Percentiles rank a stretch among this genome's conserved stretches.
phyloP scores from a whole-genome alignment of 2,113 vertebrate species.

The Epinephelus fuscoguttatus region DNA sequence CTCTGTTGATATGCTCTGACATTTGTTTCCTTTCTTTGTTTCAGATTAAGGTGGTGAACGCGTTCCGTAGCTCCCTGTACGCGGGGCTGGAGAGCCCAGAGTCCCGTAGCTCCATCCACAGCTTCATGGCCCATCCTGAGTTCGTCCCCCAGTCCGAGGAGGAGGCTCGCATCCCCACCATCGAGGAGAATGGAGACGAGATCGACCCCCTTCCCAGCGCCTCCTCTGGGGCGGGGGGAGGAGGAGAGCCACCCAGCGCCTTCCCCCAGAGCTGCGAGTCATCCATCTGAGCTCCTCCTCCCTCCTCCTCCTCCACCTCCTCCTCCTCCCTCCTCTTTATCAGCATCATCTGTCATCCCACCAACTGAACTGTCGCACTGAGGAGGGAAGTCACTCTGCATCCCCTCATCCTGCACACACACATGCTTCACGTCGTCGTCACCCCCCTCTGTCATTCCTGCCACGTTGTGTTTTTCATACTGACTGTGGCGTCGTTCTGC shows the following conservation, averaged over 20 bases:
- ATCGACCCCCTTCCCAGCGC: slow-evolving; percentile 79
- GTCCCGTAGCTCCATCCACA: slow-evolving; percentile 96
- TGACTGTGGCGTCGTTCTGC: slow-evolving; percentile 63
- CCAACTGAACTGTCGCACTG: slow-evolving; percentile 55
- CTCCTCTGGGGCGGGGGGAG: slow-evolving; percentile 52
- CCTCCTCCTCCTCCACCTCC: slow-evolving; percentile 10
- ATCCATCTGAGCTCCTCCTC: slow-evolving; percentile 62
- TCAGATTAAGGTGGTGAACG: slow-evolving; percentile 99
- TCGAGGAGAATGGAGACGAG: slow-evolving; percentile 86
- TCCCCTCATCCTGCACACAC: slow-evolving; percentile 45
- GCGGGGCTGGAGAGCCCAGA: slow-evolving; percentile 91
- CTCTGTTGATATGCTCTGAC: neutral
- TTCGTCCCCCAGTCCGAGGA: slow-evolving; percentile 91
- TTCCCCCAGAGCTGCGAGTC: slow-evolving; percentile 86
- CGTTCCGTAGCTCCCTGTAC: slow-evolving; percentile 96
- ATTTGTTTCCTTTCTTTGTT: neutral
- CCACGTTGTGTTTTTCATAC: slow-evolving; percentile 58
- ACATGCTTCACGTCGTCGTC: slow-evolving; percentile 22
- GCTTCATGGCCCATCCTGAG: slow-evolving; percentile 97
- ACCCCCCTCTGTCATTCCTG: slow-evolving; percentile 45
- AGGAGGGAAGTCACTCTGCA: slow-evolving; percentile 60
- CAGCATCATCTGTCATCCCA: slow-evolving; percentile 62
- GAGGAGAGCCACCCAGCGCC: slow-evolving; percentile 67
- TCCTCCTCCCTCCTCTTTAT: slow-evolving; percentile 41
- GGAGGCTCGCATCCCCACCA: slow-evolving; percentile 84